Conservation (phyloP, 2,797 vertebrate genomes). For the Scolopax bukidnonensis region DNA sequence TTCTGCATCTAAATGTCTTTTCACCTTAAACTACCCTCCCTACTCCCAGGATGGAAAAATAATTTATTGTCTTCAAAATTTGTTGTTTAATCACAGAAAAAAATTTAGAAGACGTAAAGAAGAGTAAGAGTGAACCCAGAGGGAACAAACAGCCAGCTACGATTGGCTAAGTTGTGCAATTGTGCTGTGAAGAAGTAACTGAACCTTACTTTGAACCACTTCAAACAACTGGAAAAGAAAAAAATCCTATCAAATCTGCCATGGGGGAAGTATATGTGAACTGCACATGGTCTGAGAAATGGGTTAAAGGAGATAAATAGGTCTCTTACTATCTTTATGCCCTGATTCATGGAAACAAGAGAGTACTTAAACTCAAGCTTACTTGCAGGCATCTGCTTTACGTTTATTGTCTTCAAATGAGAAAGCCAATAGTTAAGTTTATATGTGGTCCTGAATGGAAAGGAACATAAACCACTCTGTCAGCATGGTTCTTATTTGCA, state of each 20-base stretch:
- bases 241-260: not conserved
- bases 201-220: slow-evolving; percentile 5
- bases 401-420: slow-evolving; percentile 6
- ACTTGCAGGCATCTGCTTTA: slow-evolving; percentile 34
- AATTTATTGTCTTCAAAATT: not conserved
- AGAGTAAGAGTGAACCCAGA: not conserved
- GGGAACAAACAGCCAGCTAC: not conserved
- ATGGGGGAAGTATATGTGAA: slow-evolving; percentile 31
- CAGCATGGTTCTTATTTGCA: not conserved
- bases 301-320: slow-evolving; percentile 25
- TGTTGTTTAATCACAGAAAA: not conserved
- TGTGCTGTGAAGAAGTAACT: not conserved
- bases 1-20: not conserved
- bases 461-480: not conserved
- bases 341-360: slow-evolving; percentile 48
- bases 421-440: slow-evolving; percentile 33
- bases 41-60: not conserved
- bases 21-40: accelerated
- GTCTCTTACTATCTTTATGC: slow-evolving; percentile 43
- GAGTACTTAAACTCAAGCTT: slow-evolving; percentile 50
- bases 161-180: not conserved
- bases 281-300: slow-evolving; percentile 15
- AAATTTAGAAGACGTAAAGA: not conserved
- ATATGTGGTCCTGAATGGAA: not conserved
- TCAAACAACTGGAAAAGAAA: not conserved